These are phyloP conservation scores for Drosophila eohydei DNA, from an alignment of 2,888 invertebrate genomes.

Conservation along the genomic window DNA sequence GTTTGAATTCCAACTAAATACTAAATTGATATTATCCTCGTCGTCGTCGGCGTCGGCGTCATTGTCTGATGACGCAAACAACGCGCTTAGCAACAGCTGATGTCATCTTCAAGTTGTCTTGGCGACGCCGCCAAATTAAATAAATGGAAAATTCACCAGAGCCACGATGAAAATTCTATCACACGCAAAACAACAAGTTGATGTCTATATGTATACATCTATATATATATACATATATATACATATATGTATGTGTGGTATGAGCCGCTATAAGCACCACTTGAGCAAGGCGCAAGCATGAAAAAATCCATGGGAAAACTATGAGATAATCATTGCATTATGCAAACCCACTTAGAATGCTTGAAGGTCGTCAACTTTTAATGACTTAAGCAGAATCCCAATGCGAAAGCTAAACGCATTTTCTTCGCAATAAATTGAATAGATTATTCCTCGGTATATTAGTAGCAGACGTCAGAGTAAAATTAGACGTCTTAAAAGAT, in stretches of 20 bases:
- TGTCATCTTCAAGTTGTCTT: constrained; percentile 42
- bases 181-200: constrained; percentile 43
- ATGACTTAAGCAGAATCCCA: neutral
- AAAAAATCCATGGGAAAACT: neutral
- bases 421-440: neutral
- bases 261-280: constrained; percentile 45
- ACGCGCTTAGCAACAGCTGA: constrained; percentile 53
- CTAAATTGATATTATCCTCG: constrained; percentile 39
- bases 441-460: neutral
- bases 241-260: too few species aligned
- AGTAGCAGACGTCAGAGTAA: neutral
- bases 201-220: neutral
- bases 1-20: constrained; percentile 33
- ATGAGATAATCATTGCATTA: constrained; percentile 27
- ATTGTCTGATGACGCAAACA: constrained; percentile 66
- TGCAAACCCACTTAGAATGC: constrained; percentile 3
- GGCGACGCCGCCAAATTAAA: constrained; percentile 60
- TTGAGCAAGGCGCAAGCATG: constrained; percentile 40
- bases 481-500: neutral
- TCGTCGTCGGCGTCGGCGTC: constrained; percentile 1
- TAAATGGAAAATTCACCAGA: constrained; percentile 69
- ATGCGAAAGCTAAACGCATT: neutral
- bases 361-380: neutral
- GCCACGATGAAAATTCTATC: constrained; percentile 70
- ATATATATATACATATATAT: constrained; percentile 5